These are phyloP conservation scores for Aix galericulata DNA, from an alignment of 2,113 vertebrate genomes.

Conservation along the genomic window DNA sequence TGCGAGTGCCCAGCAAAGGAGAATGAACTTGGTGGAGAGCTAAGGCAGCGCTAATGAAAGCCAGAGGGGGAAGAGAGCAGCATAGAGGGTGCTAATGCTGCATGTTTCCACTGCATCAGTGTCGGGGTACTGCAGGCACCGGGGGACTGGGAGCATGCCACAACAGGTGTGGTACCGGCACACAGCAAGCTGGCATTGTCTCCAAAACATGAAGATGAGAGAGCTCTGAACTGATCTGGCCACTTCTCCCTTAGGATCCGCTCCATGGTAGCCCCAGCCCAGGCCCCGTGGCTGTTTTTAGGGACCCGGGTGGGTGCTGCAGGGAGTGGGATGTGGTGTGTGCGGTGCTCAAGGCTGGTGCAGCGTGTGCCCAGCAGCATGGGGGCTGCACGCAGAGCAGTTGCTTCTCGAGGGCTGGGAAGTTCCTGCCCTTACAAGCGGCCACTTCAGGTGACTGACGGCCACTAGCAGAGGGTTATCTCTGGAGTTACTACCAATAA, in stretches of 20 bases:
- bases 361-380: not conserved
- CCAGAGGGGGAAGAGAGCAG: not conserved
- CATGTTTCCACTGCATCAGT: not conserved
- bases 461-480: not conserved
- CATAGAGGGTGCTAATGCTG: not conserved
- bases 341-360: not conserved
- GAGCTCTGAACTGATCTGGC: not conserved
- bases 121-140: not conserved
- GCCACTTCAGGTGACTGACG: not conserved
- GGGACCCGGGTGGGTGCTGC: not conserved
- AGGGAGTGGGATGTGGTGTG: fast-evolving
- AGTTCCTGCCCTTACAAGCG: not conserved
- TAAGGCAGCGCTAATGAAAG: not conserved
- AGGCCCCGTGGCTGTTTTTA: not conserved
- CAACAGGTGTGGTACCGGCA: not conserved
- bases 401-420: not conserved
- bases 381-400: not conserved
- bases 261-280: not conserved
- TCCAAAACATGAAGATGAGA: not conserved
- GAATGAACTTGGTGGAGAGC: not conserved
- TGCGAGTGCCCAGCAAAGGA: not conserved
- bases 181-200: not conserved
- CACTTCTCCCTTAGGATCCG: not conserved
- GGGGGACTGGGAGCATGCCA: not conserved
- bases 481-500: not conserved